Conservation (phyloP, 2,888 invertebrate species). For the Stenodera caucasica region DNA sequence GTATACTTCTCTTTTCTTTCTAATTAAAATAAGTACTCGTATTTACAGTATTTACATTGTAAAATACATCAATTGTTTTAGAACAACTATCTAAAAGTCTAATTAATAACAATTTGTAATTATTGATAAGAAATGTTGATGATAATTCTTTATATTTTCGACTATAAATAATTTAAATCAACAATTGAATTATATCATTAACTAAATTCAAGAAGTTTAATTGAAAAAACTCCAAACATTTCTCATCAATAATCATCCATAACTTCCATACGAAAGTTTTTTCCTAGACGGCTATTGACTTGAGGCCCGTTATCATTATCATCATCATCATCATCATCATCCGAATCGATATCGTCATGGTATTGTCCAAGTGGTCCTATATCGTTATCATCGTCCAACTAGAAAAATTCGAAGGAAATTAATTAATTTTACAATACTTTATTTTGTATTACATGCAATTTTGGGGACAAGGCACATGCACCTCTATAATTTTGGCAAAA, state of each 20-base stretch:
- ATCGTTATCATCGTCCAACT: conserved; percentile 46
- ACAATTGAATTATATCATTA: background rate
- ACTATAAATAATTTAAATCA: no score
- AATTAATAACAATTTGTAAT: conserved; percentile 34
- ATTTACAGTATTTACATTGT: conserved; percentile 46
- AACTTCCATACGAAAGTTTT: conserved; percentile 53
- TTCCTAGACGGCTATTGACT: conserved; percentile 43
- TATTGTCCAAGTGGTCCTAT: conserved; percentile 46
- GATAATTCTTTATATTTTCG: no score
- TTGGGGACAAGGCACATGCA: background rate
- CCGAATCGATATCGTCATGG: conserved; percentile 46
- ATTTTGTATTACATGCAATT: background rate
- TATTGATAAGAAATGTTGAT: conserved; percentile 35
- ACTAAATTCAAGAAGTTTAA: background rate
- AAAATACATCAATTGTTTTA: conserved; percentile 41
- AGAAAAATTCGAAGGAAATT: conserved; percentile 23
- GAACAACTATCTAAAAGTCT: conserved; percentile 41
- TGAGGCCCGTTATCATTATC: conserved; percentile 39
- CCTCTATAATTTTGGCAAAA: background rate
- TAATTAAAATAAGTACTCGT: conserved; percentile 30
- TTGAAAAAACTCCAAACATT: conserved; percentile 30
- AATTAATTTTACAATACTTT: background rate
- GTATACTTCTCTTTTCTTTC: conserved; percentile 11
- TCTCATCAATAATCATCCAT: conserved; percentile 46
- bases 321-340: conserved; percentile 43